Conservation (phyloP, 2,797 vertebrate species). For the Pseudochirops cupreus region DNA sequence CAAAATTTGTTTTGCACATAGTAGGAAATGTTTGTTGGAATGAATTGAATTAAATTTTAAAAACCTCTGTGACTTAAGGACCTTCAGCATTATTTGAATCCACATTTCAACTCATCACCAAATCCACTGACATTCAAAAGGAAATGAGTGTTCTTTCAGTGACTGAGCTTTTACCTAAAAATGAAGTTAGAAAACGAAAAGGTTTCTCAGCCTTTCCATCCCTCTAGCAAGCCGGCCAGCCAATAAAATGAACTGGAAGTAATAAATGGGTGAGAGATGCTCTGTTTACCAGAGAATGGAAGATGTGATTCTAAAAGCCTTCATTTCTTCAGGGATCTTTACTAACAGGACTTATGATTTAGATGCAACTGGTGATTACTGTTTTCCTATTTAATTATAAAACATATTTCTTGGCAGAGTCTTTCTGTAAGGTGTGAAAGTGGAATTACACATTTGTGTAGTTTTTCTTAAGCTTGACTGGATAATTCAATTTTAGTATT, state of each 20-base stretch:
- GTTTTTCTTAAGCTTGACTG: constrained; percentile 76
- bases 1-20: neutral
- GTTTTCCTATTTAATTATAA: constrained; percentile 78
- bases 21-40: neutral
- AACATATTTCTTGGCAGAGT: constrained; percentile 76
- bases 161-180: neutral
- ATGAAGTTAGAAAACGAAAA: neutral
- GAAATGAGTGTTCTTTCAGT: neutral
- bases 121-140: neutral
- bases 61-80: neutral
- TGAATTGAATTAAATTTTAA: neutral
- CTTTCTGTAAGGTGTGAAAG: constrained; percentile 76
- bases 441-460: constrained; percentile 76
- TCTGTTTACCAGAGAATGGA: neutral
- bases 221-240: constrained; percentile 5
- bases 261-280: neutral
- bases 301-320: neutral
- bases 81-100: neutral
- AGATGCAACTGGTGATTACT: constrained; percentile 70
- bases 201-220: neutral
- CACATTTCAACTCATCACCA: neutral
- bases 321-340: constrained; percentile 33
- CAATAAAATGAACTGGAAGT: constrained; percentile 24
- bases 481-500: constrained; percentile 84
- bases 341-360: constrained; percentile 30